A percentile compares a stretch with the other conserved stretches of the same genome.
Conservation (phyloP, 2,797 vertebrate species). For the Onychomys torridus region DNA sequence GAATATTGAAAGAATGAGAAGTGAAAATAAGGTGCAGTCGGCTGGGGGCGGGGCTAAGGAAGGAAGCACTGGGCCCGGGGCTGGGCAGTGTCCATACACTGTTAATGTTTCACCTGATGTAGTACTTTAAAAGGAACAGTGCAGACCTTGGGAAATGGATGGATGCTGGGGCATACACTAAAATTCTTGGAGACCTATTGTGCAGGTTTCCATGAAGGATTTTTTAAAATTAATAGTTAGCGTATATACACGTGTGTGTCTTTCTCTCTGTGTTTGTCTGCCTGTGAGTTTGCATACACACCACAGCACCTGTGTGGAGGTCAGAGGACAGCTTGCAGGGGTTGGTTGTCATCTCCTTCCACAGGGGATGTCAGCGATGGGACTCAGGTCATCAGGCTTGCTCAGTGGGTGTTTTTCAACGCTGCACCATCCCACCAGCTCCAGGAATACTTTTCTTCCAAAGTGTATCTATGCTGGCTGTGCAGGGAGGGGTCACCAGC, state of each 20-base stretch:
- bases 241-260: not conserved
- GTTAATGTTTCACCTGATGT: not conserved
- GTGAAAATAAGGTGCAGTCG: not conserved
- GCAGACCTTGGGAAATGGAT: not conserved
- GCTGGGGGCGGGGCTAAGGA: too few relatives aligned
- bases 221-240: not conserved
- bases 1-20: not conserved
- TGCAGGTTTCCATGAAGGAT: not conserved
- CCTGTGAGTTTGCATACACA: not conserved
- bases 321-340: not conserved
- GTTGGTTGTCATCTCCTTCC: not conserved
- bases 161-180: not conserved
- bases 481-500: not conserved
- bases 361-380: not conserved
- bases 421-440: not conserved
- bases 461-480: not conserved
- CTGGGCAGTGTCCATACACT: too few relatives aligned
- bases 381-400: not conserved
- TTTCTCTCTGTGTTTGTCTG: not conserved
- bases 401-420: not conserved
- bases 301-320: not conserved
- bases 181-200: not conserved
- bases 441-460: not conserved
- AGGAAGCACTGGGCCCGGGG: not conserved
- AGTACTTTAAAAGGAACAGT: not conserved